These are phyloP conservation scores for Halichondria panicea DNA, from an alignment of 37 sponge, comb jelly and placozoan species.

Conservation along the genomic window DNA sequence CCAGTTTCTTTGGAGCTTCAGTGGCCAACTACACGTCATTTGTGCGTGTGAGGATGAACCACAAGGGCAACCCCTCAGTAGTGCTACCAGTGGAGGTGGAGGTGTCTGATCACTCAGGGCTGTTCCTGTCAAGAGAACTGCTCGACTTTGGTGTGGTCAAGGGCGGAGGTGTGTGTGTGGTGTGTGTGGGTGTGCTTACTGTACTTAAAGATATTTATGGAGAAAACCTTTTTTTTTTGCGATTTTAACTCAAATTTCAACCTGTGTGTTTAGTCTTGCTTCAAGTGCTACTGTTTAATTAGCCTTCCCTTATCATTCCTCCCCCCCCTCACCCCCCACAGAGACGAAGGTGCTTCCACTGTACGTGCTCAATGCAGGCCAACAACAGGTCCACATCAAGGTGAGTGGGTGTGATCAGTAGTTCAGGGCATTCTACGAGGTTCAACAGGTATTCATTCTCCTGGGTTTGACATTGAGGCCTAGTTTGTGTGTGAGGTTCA, in stretches of 20 bases:
- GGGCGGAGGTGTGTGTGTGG: conserved; percentile 43
- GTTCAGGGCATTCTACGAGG: no score
- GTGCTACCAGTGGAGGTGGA: conserved; percentile 89
- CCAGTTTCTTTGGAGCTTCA: conserved; percentile 61
- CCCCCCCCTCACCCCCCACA: no score
- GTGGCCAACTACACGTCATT: conserved; percentile 74
- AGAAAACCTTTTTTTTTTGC: no score
- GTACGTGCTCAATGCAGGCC: conserved; percentile 63
- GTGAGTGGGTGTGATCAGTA: no score
- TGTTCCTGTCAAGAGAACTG: conserved; percentile 56
- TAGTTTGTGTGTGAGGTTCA: no score
- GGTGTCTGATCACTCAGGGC: conserved; percentile 44
- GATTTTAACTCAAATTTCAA: neutral
- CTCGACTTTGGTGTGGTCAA: conserved; percentile 54
- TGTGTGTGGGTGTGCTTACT: conserved; percentile 1
- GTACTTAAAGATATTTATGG: neutral
- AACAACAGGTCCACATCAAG: conserved; percentile 46
- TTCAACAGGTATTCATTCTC: no score
- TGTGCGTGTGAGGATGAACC: conserved; percentile 76
- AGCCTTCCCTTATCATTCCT: no score
- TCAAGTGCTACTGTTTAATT: neutral
- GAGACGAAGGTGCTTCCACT: conserved; percentile 49
- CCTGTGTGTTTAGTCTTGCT: neutral
- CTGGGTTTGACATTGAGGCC: no score
- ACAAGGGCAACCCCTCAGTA: conserved; percentile 19